These are phyloP conservation scores for Macaca mulatta DNA, from an alignment of 2,113 vertebrate genomes.

Conservation along the genomic window DNA sequence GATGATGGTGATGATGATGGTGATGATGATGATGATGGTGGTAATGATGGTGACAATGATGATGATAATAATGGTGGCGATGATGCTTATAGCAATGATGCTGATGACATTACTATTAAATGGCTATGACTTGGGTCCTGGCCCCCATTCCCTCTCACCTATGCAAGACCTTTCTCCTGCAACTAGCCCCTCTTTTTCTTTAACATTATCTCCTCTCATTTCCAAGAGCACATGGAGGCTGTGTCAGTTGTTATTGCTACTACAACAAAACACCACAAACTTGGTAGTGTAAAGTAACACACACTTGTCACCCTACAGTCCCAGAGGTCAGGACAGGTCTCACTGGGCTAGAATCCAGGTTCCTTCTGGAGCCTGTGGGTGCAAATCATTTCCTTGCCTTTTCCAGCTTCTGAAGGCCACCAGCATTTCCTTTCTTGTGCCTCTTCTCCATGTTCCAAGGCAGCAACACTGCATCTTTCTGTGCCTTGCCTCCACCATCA, in stretches of 20 bases:
- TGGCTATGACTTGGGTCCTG: background rate
- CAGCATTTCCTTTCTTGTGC: background rate
- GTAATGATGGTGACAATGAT: too few species aligned
- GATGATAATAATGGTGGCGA: background rate
- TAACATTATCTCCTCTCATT: background rate
- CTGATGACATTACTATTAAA: background rate
- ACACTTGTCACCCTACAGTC: fast-evolving
- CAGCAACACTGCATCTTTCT: background rate
- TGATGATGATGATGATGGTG: fast-evolving
- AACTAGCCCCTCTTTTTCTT: background rate
- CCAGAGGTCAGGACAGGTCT: fast-evolving
- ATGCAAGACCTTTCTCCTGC: too few species aligned
- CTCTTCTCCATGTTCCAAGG: background rate
- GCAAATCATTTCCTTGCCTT: background rate
- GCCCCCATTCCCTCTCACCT: background rate
- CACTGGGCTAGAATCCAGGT: fast-evolving
- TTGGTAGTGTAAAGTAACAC: background rate
- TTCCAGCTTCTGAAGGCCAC: background rate
- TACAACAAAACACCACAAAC: too few species aligned
- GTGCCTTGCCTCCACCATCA: background rate
- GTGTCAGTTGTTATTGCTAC: background rate
- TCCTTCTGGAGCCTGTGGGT: background rate
- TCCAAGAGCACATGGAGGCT: background rate
- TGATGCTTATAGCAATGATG: background rate
- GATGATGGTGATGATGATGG: fast-evolving